phyloP scores from a whole-genome alignment of 2,113 vertebrate species.

The Gavia stellata region DNA sequence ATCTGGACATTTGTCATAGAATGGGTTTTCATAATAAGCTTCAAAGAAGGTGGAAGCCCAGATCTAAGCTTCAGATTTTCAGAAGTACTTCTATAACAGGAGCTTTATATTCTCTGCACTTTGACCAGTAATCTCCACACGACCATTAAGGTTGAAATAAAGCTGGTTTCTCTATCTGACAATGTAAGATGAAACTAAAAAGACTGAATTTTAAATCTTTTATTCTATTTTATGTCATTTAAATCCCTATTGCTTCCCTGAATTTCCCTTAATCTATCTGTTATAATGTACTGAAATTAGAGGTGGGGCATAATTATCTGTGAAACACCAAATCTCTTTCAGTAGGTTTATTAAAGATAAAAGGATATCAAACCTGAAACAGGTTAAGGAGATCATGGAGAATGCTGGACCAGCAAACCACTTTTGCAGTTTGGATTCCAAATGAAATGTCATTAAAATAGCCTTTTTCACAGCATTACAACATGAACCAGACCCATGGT shows the following conservation, averaged over 20 bases:
- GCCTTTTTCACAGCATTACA: not conserved
- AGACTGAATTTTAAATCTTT: slow-evolving; percentile 39
- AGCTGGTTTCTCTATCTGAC: slow-evolving; percentile 16
- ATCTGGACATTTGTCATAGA: slow-evolving; percentile 57
- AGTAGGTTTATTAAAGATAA: slow-evolving; percentile 21
- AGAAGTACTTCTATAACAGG: slow-evolving; percentile 45
- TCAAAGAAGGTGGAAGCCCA: slow-evolving; percentile 57
- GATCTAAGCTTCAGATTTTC: slow-evolving; percentile 50
- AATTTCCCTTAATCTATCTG: slow-evolving; percentile 6
- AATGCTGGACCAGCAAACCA: not conserved
- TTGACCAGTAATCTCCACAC: slow-evolving; percentile 54
- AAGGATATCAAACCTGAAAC: slow-evolving; percentile 1
- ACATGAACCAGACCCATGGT: not conserved
- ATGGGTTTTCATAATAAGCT: slow-evolving; percentile 56
- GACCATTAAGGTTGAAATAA: slow-evolving; percentile 47
- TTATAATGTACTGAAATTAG: slow-evolving; percentile 23
- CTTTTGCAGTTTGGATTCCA: not conserved
- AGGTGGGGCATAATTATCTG: slow-evolving; percentile 27
- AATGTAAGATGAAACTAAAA: slow-evolving; percentile 24
- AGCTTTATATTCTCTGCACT: slow-evolving; percentile 61
- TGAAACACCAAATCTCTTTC: slow-evolving; percentile 11
- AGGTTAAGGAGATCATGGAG: not conserved
- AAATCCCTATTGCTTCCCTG: slow-evolving; percentile 26
- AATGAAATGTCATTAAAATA: slow-evolving; percentile 9
- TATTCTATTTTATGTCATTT: slow-evolving; percentile 47